phyloP scores from a whole-genome alignment of 2,797 vertebrate species.

The Fistularia commersonii region DNA sequence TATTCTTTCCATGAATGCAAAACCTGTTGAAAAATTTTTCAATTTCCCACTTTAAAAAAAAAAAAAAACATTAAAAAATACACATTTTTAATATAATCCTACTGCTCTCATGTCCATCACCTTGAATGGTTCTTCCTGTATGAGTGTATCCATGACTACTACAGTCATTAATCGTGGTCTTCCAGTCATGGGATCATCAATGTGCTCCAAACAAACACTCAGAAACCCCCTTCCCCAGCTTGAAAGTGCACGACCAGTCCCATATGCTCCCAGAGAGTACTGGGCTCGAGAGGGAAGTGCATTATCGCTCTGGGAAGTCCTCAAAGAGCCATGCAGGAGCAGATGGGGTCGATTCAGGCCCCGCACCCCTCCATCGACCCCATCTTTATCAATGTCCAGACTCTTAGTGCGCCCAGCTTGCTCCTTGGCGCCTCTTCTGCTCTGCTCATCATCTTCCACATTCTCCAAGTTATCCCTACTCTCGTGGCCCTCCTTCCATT shows the following conservation, averaged over 20 bases:
- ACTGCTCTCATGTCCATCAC: slow-evolving; percentile 44
- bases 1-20: too few relatives aligned
- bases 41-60: too few relatives aligned
- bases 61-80: too few relatives aligned
- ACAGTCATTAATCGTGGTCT: slow-evolving; percentile 79
- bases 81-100: background rate
- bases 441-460: slow-evolving; percentile 74
- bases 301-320: slow-evolving; percentile 81
- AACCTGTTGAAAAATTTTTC: too few relatives aligned
- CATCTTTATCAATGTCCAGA: slow-evolving; percentile 77
- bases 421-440: slow-evolving; percentile 75
- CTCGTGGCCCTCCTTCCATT: slow-evolving; percentile 43
- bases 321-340: slow-evolving; percentile 68
- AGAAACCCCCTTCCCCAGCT: slow-evolving; percentile 86
- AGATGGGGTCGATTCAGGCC: slow-evolving; percentile 59
- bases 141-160: slow-evolving; percentile 81
- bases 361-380: slow-evolving; percentile 51
- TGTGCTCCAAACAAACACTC: slow-evolving; percentile 76
- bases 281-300: slow-evolving; percentile 64
- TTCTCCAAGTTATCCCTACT: slow-evolving; percentile 53
- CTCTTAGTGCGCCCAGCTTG: slow-evolving; percentile 81
- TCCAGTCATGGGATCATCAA: slow-evolving; percentile 80
- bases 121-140: slow-evolving; percentile 81
- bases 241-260: slow-evolving; percentile 70
- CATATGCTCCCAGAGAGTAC: slow-evolving; percentile 51